These are phyloP conservation scores for Orientallactaga sibirica DNA, from an alignment of 2,797 vertebrate species.

Conservation along the genomic window DNA sequence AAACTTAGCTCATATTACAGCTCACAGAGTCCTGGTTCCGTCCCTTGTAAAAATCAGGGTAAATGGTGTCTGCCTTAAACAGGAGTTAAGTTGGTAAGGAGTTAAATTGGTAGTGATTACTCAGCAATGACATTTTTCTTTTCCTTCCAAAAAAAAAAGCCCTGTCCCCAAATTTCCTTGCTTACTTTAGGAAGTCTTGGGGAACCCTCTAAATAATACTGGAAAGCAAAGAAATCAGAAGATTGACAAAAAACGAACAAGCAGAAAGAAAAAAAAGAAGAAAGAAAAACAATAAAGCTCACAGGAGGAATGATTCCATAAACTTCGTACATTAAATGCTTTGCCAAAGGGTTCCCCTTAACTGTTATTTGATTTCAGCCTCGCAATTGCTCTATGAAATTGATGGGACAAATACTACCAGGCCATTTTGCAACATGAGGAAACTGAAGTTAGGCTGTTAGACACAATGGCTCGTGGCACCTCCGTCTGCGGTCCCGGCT, in stretches of 20 bases:
- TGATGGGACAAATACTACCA: conserved; percentile 2
- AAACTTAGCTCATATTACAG: neutral
- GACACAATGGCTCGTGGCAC: neutral
- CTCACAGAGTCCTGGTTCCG: neutral
- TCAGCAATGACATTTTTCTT: neutral
- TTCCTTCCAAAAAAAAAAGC: neutral
- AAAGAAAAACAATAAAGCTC: conserved; percentile 16
- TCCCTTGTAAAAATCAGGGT: neutral
- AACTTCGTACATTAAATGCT: neutral
- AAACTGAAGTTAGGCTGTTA: neutral
- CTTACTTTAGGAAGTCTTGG: conserved; percentile 28
- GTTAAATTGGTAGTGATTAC: neutral
- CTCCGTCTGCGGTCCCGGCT: neutral
- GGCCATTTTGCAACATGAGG: neutral
- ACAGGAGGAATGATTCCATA: neutral
- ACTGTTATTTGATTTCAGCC: conserved; percentile 18
- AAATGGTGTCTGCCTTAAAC: neutral
- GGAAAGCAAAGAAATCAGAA: conserved; percentile 34
- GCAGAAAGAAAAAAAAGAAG: neutral
- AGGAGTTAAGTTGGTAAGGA: neutral
- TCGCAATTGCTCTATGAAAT: neutral
- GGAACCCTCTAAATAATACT: conserved; percentile 1
- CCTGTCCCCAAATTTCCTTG: neutral
- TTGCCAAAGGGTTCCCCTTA: conserved; percentile 11
- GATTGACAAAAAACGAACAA: conserved; percentile 6